Base-by-base conservation (phyloP, 2,888 invertebrate genomes). In the Dicroscelio sp. region DNA sequence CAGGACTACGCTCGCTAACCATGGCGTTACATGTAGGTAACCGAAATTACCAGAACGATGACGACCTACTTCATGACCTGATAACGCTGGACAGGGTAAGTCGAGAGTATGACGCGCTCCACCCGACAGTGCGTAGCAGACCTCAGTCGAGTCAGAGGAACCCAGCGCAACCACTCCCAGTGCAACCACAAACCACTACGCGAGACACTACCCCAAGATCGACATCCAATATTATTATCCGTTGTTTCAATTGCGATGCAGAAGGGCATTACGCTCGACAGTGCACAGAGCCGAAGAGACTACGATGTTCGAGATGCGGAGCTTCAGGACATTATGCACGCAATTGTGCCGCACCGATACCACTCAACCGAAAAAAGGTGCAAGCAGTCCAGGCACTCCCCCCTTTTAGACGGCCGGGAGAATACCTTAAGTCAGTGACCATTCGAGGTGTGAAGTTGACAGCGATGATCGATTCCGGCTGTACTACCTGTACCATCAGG, bases 11-110 rank as follows among this genome's bases (percentile, higher is more conserved):
- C 2, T 83, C 83, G 4, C 20, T 71, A 60, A 63, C 58, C 0
- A 60, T 83, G 71, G 63, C 71, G 8, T 33, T 83, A 5, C 83
- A 83, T 14, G 20, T 73, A 5, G 30, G 82, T 25, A 20, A 69
- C 0, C 35, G 58, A 8, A 27, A 20, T 8, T 82, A 65, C 67
- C 4, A 6, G 2, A 35, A 67, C 30, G 80, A 80, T 1, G 80
- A 80, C 25, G 67, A 8, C 5, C 12, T 67, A 17, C 25, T 80
- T 2, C 8, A 23, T 25, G 80, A 80, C 35, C 48, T 80, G 67
- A 8, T 67, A 6, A 33, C 30, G 2, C 52, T 17, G 20, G 80
- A 80, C 23, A 38, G 78, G 4, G 78, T 79, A 1, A 65, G 63
- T 2, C 10, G n/a, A 2, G 23, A 20, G 2, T 17, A 79, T 33